These are phyloP conservation scores for Andrena camellia DNA, from an alignment of 2,888 invertebrate species.

Conservation along the genomic window DNA sequence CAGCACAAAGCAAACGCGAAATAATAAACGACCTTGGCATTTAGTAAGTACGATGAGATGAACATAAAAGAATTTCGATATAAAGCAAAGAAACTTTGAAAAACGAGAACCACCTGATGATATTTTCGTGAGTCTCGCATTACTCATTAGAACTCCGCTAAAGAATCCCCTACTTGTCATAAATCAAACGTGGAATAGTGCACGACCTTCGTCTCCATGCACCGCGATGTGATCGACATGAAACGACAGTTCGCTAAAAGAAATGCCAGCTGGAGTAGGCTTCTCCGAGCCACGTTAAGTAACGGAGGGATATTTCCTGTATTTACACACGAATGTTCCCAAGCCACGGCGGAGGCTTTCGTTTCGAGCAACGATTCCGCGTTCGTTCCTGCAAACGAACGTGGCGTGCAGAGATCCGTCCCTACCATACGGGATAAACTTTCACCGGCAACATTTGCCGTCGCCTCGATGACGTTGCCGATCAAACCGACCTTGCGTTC, in stretches of 20 bases:
- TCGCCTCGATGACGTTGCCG: constrained; percentile 70
- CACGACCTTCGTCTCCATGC: neutral
- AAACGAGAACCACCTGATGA: too few species aligned
- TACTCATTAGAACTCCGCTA: too few species aligned
- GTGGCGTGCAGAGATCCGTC: constrained; percentile 50
- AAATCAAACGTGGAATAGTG: neutral
- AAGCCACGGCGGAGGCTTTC: constrained; percentile 49
- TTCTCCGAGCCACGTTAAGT: constrained; percentile 19
- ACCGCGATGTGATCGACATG: neutral
- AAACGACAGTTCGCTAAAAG: neutral
- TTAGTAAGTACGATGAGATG: too few species aligned
- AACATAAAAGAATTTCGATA: too few species aligned
- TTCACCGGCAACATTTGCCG: constrained; percentile 70
- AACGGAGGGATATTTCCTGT: constrained; percentile 29
- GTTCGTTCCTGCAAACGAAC: constrained; percentile 59
- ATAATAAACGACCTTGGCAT: too few species aligned
- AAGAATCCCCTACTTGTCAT: too few species aligned
- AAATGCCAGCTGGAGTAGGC: neutral
- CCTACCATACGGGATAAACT: constrained; percentile 67
- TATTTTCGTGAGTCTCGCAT: too few species aligned
- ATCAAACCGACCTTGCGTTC: constrained; percentile 74
- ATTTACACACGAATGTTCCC: constrained; percentile 47
- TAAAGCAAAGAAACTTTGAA: too few species aligned
- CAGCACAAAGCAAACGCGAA: too few species aligned
- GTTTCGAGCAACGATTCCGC: constrained; percentile 64